Base-by-base conservation (phyloP, 2,113 vertebrate genomes). In the Ictalurus punctatus region DNA sequence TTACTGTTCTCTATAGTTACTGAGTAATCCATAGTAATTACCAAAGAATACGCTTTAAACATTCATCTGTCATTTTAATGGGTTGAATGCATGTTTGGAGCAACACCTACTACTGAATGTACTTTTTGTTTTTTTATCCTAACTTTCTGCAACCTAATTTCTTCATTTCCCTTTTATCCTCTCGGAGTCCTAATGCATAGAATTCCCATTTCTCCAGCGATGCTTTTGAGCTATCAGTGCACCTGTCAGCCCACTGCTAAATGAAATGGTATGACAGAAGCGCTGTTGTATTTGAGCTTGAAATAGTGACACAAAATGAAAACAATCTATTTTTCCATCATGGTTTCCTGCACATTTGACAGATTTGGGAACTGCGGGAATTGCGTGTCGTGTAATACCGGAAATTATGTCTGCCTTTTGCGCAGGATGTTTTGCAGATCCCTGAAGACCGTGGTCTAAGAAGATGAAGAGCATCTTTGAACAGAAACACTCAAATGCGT, bases 261-360 rank as follows among this genome's bases (percentile, higher is more conserved):
- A 87, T 80, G 7, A 87, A 80, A 80, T 10, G 37, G 17, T 34
- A 65, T 65, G 74, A 30, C 19, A 17, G 37, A 87, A 65, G 14
- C 14, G 6, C 58, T 30, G 54, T 7, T 30, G 14, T 4, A 27
- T 80, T 76, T 52, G 37, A 79, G 73, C 40, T 80, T 80, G 74
- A 80, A 87, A 67, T 19, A 87, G 73, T 40, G 69, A 63, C 34
- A n/a, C 44, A 34, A 23, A 61, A 83, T 65, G 27, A 40, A 86
- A 86, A 87, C 86, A 63, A 56, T 87, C 73, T 79, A 79, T 87
- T 79, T 65, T 63, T 80, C 86, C 59, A 79, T 80, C 74, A 87
- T 40, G 74, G 27, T 54, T 87, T 80, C 54, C 59, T 80, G 74
- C 40, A 65, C 73, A 44, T 80, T 65, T 48, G 58, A 67, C 86